These are phyloP conservation scores for Forbesichthys agassizii DNA, from an alignment of 2,113 vertebrate genomes.

Conservation along the genomic window DNA sequence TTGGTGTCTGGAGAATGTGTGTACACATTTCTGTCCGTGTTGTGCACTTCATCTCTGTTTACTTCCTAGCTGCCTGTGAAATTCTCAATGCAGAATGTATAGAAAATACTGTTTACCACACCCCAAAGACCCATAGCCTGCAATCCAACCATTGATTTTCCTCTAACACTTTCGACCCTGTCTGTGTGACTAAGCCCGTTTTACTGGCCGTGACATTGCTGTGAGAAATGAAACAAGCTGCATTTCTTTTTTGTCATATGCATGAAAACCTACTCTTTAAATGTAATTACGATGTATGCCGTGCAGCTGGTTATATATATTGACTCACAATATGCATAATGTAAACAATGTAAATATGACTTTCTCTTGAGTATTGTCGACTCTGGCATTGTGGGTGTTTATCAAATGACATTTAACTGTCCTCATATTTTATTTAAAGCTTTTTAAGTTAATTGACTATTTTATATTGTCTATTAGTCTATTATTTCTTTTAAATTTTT, in stretches of 20 bases:
- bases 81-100: constrained; percentile 49
- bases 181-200: constrained; percentile 65
- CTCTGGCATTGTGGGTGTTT: too few relatives aligned
- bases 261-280: neutral
- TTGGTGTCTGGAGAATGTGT: neutral
- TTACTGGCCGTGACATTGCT: constrained; percentile 53
- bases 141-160: constrained; percentile 66
- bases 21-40: neutral
- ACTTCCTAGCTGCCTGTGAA: constrained; percentile 16
- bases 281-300: too few relatives aligned
- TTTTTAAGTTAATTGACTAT: too few relatives aligned
- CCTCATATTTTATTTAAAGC: too few relatives aligned
- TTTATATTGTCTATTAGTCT: too few relatives aligned
- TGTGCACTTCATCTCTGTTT: neutral
- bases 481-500: too few relatives aligned
- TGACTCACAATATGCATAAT: too few relatives aligned
- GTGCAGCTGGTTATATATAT: too few relatives aligned
- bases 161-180: constrained; percentile 62
- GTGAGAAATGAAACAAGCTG: constrained; percentile 50
- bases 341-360: too few relatives aligned
- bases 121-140: constrained; percentile 55
- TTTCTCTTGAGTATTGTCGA: too few relatives aligned
- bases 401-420: too few relatives aligned
- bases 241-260: constrained; percentile 4
- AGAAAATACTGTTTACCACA: constrained; percentile 57